Evolutionary conservation across 2,113 vertebrate species (phyloP), one percentile per base, ranked within the genome.

Genomic region (Pterocles orientalis): DNA sequence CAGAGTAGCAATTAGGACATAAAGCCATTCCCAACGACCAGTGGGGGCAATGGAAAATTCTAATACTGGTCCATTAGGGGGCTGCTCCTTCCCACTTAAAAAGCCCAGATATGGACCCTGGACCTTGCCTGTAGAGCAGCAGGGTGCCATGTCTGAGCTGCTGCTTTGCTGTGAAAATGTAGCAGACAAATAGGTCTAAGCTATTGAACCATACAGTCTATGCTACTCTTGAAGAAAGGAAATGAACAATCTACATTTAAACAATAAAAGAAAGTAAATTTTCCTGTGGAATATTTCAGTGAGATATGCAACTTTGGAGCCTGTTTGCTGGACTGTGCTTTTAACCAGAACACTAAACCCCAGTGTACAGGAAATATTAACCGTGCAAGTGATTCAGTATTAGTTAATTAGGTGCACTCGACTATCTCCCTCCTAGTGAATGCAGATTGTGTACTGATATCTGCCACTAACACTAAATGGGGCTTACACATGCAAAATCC

Each of bases 401-500:
- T 95, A 96, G 91, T 97, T 97, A 97, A 97, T 95, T 91, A 96
- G 92, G 72, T 43, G 14, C 41, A 43, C 85, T 88, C 79, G 94
- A 76, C 58, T 82, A 43, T 96, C 92, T 91, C 94, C 77, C 85
- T 96, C 83, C 43, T 82, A 70, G 72, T 94, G 93, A 95, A 90
- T 80, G 73, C 31, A 45, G 61, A 92, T 95, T 95, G 96, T 97
- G 84, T 97, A 92, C 90, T 85, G 85, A 95, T 96, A 97, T 97
- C 95, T 97, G 94, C 97, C 97, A 97, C 97, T 97, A 98, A 94
- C 95, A 94, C 95, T 98, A 98, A 92, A 97, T 94, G 94, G 95
- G 86, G 81, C 96, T 97, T 98, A 96, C 91, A 95, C 3, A 81
- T 95, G 93, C 91, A 97, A 95, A 98, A 97, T 96, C 95, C 94